phyloP scores from a whole-genome alignment of 2,113 vertebrate genomes.

The Choloepus hoffmanni region DNA sequence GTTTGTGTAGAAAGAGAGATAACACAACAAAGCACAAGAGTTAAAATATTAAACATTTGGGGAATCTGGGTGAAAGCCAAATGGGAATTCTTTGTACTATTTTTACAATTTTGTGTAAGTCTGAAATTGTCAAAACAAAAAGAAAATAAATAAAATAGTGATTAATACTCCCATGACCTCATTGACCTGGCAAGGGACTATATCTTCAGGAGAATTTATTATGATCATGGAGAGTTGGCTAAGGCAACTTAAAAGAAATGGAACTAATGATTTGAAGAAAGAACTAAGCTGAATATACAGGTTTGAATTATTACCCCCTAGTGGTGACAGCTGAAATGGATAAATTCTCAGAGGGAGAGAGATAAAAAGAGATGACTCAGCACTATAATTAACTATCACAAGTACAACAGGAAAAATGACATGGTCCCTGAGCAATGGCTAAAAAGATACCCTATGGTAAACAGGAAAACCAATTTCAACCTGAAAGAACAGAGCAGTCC shows the following conservation, averaged over 20 bases:
- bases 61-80: background rate
- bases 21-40: background rate
- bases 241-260: background rate
- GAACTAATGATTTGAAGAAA: slow-evolving; percentile 19
- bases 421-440: background rate
- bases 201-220: slow-evolving; percentile 12
- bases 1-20: background rate
- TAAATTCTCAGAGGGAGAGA: background rate
- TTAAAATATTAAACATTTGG: slow-evolving; percentile 8
- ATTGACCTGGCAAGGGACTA: background rate
- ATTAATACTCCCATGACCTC: background rate
- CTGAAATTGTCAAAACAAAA: background rate
- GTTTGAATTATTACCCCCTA: slow-evolving; percentile 35
- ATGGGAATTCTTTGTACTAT: slow-evolving; percentile 14
- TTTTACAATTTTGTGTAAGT: slow-evolving; percentile 7
- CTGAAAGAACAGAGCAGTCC: background rate
- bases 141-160: background rate
- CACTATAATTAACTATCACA: slow-evolving; percentile 32
- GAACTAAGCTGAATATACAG: background rate
- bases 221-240: background rate
- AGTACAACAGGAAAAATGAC: background rate
- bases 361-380: background rate
- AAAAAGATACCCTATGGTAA: slow-evolving; percentile 13
- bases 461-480: background rate
- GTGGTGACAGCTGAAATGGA: background rate